Percentiles rank a stretch among this genome's conserved stretches.
phyloP scores from a whole-genome alignment of 1,140 invertebrate genomes.

The Zaprionus capensis region DNA sequence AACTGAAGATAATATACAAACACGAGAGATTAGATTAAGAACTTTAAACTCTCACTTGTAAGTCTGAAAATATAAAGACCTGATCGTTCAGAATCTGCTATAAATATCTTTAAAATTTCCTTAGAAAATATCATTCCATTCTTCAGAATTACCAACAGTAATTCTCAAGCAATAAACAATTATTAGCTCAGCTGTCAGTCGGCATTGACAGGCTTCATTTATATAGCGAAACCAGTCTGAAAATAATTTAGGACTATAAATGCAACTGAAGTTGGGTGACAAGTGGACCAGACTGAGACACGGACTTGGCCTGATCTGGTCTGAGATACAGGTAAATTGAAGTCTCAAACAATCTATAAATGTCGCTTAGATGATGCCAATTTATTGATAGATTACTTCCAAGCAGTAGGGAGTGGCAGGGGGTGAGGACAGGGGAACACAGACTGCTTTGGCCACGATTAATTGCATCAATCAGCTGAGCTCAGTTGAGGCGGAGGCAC shows the following conservation, averaged over 20 bases:
- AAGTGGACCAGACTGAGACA: slow-evolving; percentile 20
- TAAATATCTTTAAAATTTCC: neutral
- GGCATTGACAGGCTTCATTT: slow-evolving; percentile 63
- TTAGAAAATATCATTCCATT: neutral
- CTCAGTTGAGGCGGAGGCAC: slow-evolving; percentile 30
- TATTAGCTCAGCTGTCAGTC: slow-evolving; percentile 57
- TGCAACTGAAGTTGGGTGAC: slow-evolving; percentile 43
- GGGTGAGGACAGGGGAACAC: neutral
- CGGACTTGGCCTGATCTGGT: neutral
- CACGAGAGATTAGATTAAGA: neutral
- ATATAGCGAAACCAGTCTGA: slow-evolving; percentile 56
- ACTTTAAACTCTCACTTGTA: neutral
- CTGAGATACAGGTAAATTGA: slow-evolving; percentile 11
- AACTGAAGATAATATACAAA: neutral
- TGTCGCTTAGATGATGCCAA: slow-evolving; percentile 46
- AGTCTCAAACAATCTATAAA: slow-evolving; percentile 43
- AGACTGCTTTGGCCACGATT: neutral
- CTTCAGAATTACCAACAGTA: neutral
- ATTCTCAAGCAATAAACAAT: slow-evolving; percentile 34
- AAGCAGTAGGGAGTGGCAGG: slow-evolving; percentile 1
- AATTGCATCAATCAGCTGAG: slow-evolving; percentile 34
- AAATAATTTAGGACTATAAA: slow-evolving; percentile 60
- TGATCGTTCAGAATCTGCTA: neutral
- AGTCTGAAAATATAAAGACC: neutral
- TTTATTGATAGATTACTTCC: slow-evolving; percentile 54